phyloP scores from a whole-genome alignment of 2,797 vertebrate genomes.

The Octomys mimax region DNA sequence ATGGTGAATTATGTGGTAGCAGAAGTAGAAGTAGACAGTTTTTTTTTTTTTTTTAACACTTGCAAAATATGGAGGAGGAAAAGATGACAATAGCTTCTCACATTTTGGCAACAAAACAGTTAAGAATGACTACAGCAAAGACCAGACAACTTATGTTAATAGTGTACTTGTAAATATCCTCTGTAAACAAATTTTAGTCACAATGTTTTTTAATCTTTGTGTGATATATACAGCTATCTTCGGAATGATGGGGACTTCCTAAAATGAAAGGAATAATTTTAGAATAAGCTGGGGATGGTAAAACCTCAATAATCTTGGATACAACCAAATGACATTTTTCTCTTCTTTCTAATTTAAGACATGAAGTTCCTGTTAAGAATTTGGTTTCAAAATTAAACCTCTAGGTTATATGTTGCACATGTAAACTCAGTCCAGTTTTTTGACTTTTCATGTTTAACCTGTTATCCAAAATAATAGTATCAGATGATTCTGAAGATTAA shows the following conservation, averaged over 20 bases:
- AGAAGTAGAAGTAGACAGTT: conserved; percentile 25
- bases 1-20: conserved; percentile 1
- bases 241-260: conserved; percentile 29
- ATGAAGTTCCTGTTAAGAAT: background rate
- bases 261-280: conserved; percentile 32
- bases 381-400: conserved; percentile 35
- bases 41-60: conserved; percentile 28
- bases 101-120: conserved; percentile 51
- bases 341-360: conserved; percentile 49
- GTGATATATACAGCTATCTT: conserved; percentile 25
- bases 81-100: conserved; percentile 53
- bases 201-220: conserved; percentile 14
- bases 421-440: conserved; percentile 19
- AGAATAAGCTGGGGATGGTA: conserved; percentile 14
- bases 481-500: conserved; percentile 39
- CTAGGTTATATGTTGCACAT: background rate
- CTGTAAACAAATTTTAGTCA: conserved; percentile 62
- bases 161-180: conserved; percentile 8
- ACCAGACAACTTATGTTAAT: conserved; percentile 14
- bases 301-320: background rate
- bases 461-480: conserved; percentile 22
- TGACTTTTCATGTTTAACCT: conserved; percentile 42
- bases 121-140: conserved; percentile 34
- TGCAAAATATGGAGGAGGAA: conserved; percentile 50
- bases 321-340: background rate